phyloP scores from a whole-genome alignment of 1,140 invertebrate genomes.

The Xylocopa sonorina region DNA sequence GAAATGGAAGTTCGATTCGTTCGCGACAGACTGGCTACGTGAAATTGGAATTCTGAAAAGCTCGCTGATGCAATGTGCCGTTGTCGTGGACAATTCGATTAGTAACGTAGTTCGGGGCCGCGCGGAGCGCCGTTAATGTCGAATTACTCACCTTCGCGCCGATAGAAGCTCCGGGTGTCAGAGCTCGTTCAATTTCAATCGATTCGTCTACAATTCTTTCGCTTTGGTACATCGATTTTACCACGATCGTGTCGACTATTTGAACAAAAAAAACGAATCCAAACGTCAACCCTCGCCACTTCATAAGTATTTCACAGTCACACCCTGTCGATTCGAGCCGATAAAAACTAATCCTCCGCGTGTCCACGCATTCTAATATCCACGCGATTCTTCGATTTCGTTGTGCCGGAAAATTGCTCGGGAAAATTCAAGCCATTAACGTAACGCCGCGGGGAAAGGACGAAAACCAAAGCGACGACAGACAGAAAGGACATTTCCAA shows the following conservation, averaged over 20 bases:
- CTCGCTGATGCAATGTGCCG: background rate
- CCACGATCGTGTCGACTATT: no score
- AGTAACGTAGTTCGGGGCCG: background rate
- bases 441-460: background rate
- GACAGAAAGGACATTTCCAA: no score
- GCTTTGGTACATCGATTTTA: no score
- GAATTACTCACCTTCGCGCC: background rate
- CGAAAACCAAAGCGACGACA: no score
- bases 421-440: background rate
- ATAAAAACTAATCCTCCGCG: background rate
- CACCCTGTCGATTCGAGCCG: background rate
- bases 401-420: background rate
- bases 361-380: constrained; percentile 39
- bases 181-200: no score
- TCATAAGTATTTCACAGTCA: constrained; percentile 9
- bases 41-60: background rate
- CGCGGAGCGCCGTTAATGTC: background rate
- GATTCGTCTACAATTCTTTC: no score
- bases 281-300: background rate
- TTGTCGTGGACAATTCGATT: background rate
- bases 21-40: background rate
- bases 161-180: background rate
- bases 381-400: background rate
- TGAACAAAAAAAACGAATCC: no score
- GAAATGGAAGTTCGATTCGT: background rate